Conservation (phyloP, 2,888 invertebrate species). For the Drosophila monieri region DNA sequence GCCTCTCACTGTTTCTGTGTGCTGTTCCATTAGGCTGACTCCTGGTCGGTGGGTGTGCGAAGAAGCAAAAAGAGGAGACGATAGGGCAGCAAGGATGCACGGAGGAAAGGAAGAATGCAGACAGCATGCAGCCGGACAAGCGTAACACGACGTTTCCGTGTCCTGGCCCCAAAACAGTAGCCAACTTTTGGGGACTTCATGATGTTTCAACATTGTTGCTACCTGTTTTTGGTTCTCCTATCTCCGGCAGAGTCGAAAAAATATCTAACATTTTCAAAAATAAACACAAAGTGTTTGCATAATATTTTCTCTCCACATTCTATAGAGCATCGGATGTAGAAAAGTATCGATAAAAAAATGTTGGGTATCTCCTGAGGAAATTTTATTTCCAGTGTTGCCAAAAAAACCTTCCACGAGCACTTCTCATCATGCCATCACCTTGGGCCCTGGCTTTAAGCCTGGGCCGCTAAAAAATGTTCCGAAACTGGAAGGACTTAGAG, state of each 20-base stretch:
- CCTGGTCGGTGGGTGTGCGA: neutral
- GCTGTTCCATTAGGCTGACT: constrained; percentile 57
- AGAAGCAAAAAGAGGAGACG: constrained; percentile 3
- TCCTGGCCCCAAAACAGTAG: constrained; percentile 44
- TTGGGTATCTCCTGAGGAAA: neutral
- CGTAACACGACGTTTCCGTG: constrained; percentile 78
- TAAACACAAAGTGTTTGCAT: too few relatives aligned
- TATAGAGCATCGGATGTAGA: neutral
- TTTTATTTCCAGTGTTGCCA: neutral
- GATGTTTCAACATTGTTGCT: constrained; percentile 57
- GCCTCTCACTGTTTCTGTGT: constrained; percentile 34
- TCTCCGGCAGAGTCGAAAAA: constrained; percentile 8
- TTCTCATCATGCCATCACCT: constrained; percentile 7
- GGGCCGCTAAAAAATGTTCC: constrained; percentile 34
- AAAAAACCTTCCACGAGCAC: neutral
- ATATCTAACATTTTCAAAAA: neutral
- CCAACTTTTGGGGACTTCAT: constrained; percentile 57
- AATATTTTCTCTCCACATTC: neutral
- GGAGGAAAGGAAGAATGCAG: constrained; percentile 49
- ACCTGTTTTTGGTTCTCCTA: constrained; percentile 30
- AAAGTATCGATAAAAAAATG: too few relatives aligned
- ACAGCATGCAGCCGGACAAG: constrained; percentile 71
- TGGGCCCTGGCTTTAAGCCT: constrained; percentile 9
- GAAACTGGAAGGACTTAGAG: constrained; percentile 40
- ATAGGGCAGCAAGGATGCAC: constrained; percentile 7